These are phyloP conservation scores for Calephelis nemesis DNA, from an alignment of 1,140 invertebrate species.

Conservation along the genomic window DNA sequence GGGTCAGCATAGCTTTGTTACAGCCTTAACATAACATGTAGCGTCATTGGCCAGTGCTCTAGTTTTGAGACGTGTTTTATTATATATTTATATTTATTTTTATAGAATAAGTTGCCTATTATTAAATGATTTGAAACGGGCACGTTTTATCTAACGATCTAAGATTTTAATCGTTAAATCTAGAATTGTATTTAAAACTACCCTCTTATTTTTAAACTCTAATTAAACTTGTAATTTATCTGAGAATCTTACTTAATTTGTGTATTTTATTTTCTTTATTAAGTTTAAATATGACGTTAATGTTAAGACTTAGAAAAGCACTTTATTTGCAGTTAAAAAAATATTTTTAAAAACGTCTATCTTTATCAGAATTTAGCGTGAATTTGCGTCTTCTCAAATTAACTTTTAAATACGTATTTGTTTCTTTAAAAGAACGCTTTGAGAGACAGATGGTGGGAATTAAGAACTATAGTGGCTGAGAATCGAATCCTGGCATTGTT, in stretches of 20 bases:
- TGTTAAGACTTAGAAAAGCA: no score
- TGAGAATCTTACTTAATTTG: neutral
- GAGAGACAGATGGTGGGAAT: neutral
- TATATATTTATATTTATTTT: neutral
- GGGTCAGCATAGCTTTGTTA: constrained; percentile 10
- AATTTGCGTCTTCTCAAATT: neutral
- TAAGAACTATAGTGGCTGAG: neutral
- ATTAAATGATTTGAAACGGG: no score
- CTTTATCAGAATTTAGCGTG: no score
- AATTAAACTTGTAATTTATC: neutral
- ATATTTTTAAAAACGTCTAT: no score
- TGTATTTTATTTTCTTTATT: neutral
- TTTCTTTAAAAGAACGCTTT: neutral
- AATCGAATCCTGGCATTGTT: constrained; percentile 1
- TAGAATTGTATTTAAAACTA: neutral
- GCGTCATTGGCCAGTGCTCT: neutral
- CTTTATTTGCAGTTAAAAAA: no score
- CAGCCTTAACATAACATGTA: constrained; percentile 1
- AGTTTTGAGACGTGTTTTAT: neutral
- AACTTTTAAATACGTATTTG: neutral
- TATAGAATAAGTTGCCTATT: no score
- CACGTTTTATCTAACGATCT: no score
- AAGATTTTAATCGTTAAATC: no score
- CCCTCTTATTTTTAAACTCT: neutral
- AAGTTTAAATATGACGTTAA: no score